phyloP scores from a whole-genome alignment of 2,888 invertebrate genomes.

The Aphodius sticticus region DNA sequence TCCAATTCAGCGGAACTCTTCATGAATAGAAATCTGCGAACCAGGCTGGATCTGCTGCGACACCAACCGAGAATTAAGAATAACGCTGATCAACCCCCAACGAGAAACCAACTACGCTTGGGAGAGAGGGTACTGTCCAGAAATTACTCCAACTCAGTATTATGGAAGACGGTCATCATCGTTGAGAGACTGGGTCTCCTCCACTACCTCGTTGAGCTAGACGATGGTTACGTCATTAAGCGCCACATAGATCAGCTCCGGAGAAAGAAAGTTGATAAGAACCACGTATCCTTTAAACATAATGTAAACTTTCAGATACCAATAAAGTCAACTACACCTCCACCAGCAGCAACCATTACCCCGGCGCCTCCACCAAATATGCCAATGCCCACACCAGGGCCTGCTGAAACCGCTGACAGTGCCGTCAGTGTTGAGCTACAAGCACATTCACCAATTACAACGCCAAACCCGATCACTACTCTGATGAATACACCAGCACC shows the following conservation, averaged over 20 bases:
- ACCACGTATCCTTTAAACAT: not conserved
- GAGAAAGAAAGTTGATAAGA: constrained; percentile 16
- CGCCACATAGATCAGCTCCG: constrained; percentile 40
- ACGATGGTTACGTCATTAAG: constrained; percentile 40
- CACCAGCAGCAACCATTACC: too few species aligned
- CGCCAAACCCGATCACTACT: too few species aligned
- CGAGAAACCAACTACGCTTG: not conserved
- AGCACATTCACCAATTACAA: too few species aligned
- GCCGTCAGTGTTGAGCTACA: too few species aligned
- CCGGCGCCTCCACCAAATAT: too few species aligned
- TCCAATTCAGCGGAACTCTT: constrained; percentile 36
- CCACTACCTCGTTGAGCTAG: constrained; percentile 40
- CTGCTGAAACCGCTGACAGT: too few species aligned
- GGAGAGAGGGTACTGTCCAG: constrained; percentile 35
- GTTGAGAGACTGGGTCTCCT: constrained; percentile 36
- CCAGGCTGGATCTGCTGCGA: constrained; percentile 15
- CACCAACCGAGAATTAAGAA: constrained; percentile 30
- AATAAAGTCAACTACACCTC: too few species aligned
- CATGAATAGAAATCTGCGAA: constrained; percentile 5
- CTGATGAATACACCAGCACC: too few species aligned
- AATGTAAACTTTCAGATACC: too few species aligned
- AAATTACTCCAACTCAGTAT: constrained; percentile 30
- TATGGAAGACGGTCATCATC: constrained; percentile 40
- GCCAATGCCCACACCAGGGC: too few species aligned
- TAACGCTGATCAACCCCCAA: too few species aligned